Conservation (phyloP, 2,113 vertebrate species). For the Hippocampus comes region DNA sequence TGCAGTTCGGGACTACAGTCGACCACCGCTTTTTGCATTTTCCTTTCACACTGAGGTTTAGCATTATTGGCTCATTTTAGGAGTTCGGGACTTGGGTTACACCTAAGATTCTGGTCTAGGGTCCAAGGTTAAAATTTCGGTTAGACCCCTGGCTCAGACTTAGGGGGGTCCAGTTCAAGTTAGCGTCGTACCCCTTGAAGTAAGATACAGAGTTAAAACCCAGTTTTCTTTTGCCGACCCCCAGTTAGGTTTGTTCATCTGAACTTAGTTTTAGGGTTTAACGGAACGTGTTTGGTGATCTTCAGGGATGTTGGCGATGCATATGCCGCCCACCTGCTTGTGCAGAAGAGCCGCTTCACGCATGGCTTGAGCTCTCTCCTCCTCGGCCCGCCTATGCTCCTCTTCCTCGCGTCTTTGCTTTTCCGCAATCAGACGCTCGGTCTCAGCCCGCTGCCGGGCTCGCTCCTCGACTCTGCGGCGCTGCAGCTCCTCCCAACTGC, state of each 20-base stretch:
- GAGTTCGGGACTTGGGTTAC: no score
- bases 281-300: background rate
- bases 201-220: no score
- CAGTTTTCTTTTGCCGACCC: background rate
- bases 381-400: slow-evolving; percentile 75
- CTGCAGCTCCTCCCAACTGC: slow-evolving; percentile 79
- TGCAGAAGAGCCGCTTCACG: slow-evolving; percentile 79
- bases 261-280: background rate
- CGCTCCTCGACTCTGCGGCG: slow-evolving; percentile 80
- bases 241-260: background rate
- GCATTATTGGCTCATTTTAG: no score
- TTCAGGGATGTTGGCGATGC: background rate
- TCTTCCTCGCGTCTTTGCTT: slow-evolving; percentile 72
- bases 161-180: no score
- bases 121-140: no score
- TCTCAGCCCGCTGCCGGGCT: slow-evolving; percentile 74
- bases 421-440: slow-evolving; percentile 74
- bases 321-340: slow-evolving; percentile 76
- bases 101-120: no score
- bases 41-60: no score
- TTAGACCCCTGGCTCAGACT: no score
- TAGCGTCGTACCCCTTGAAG: no score
- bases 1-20: background rate
- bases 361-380: slow-evolving; percentile 77
- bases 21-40: no score